A percentile compares a stretch with the other conserved stretches of the same genome.
Evolutionary conservation across 1,140 invertebrate genomes (phyloP).

Genomic region (Scaptomyza pallida): DNA sequence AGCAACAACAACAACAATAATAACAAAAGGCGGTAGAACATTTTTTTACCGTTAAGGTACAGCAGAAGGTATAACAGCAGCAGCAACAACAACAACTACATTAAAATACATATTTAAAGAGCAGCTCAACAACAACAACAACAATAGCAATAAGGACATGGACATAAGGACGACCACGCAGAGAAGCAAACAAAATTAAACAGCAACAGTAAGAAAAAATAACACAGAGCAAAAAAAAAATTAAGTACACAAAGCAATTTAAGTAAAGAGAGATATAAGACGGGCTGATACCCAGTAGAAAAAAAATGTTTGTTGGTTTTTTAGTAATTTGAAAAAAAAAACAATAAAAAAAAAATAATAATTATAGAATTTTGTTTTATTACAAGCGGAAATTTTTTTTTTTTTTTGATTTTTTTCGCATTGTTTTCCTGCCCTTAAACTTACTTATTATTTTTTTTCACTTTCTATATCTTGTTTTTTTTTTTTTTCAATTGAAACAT

Average conservation of each 20-base stretch:
- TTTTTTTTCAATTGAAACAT: no score
- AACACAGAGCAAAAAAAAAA: slow-evolving; percentile 19
- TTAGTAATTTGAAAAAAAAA: no score
- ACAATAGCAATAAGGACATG: neutral
- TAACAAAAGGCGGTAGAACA: slow-evolving; percentile 60
- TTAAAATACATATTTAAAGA: slow-evolving; percentile 1
- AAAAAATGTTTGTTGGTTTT: no score
- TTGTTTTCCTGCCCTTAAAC: no score
- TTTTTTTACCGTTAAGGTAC: slow-evolving; percentile 79
- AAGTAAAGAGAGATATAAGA: no score
- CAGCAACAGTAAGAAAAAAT: slow-evolving; percentile 54
- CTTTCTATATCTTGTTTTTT: no score
- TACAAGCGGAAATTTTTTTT: no score
- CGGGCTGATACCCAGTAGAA: neutral
- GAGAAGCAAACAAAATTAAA: slow-evolving; percentile 79
- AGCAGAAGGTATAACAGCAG: slow-evolving; percentile 69
- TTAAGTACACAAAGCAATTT: slow-evolving; percentile 6
- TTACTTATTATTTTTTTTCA: no score
- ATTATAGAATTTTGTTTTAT: no score
- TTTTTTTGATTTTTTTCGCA: no score
- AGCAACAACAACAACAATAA: slow-evolving; percentile 42
- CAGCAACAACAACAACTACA: slow-evolving; percentile 56
- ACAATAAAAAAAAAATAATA: no score
- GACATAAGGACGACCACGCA: slow-evolving; percentile 52
- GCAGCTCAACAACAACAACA: neutral